Conservation (phyloP, 2,113 vertebrate species). For the Oenanthe oenanthe region DNA sequence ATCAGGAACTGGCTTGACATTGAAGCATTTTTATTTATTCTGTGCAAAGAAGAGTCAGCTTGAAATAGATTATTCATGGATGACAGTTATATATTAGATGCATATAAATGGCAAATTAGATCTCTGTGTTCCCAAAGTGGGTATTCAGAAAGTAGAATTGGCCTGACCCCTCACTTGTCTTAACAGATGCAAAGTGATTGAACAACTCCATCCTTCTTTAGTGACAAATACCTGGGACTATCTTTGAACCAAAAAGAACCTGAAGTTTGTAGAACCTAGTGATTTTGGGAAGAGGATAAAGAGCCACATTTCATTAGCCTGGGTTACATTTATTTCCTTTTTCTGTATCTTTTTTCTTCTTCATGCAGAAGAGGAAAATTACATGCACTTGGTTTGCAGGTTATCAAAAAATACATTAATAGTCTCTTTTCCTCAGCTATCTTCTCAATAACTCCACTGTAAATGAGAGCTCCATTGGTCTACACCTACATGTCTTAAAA, state of each 20-base stretch:
- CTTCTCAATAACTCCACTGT: neutral
- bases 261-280: neutral
- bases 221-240: neutral
- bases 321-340: neutral
- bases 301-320: neutral
- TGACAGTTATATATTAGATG: neutral
- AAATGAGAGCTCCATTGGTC: neutral
- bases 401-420: neutral
- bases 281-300: neutral
- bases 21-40: slow-evolving; percentile 24
- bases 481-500: neutral
- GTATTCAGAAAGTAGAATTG: neutral
- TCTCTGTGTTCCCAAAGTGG: neutral
- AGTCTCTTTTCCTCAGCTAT: neutral
- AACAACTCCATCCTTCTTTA: neutral
- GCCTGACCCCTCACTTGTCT: neutral
- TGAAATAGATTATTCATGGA: neutral
- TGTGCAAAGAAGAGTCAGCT: slow-evolving; percentile 5
- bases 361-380: neutral
- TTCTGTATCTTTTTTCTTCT: neutral
- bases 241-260: neutral
- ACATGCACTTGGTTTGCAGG: neutral
- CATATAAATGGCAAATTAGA: neutral
- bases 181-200: neutral
- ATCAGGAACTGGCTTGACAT: neutral